Base-by-base conservation (phyloP, 2,113 vertebrate species). In the Cyprinus carpio region DNA sequence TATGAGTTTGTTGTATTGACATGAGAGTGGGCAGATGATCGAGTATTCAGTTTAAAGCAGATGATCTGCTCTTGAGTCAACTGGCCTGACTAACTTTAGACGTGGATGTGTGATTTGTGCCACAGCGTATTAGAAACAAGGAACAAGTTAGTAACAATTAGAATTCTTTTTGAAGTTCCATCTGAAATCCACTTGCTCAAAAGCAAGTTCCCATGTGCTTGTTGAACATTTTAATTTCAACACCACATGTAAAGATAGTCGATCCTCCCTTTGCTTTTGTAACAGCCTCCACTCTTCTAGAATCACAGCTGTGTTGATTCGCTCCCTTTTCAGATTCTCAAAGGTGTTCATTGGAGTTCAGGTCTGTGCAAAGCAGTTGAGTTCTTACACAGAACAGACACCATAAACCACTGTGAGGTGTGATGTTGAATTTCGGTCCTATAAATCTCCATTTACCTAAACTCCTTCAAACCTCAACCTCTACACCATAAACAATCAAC, bases 181-280 rank as follows among this genome's bases (percentile, higher is more conserved):
- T 71, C 23, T 71, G 4, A 71, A 71, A 71, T 40, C 34, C 67
- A 40, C 29, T 67, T 67, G 6, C 27, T 31, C 27, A 29, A 67
- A 67, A 67, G 11, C 65, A 69, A 67, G 64, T 67, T 15, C 64
- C 27, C 64, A 4, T 37, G 67, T 71, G 9, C 67, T 31, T 37
- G 4, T 71, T 10, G 67, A 71, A 71, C 20, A 71, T 71, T 71
- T 71, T 40, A 23, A 71, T 71, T 40, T 71, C 67, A 71, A n/a
- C 37, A 23, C 34, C 67, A n/a, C 10, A 34, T 40, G 67, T 34
- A 71, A 12, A 40, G 34, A n/a, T 9, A 40, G 34, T 12, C 4
- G 9, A 23, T 71, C 20, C 34, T 71, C 34, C 20, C 4, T 23
- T 71, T 23, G 20, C 20, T 67, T 15, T 4, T 67, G 18, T 67